Evolutionary conservation across 2,888 invertebrate genomes (phyloP), one percentile per base, ranked within the genome.

Genomic region (Amiota communis): DNA sequence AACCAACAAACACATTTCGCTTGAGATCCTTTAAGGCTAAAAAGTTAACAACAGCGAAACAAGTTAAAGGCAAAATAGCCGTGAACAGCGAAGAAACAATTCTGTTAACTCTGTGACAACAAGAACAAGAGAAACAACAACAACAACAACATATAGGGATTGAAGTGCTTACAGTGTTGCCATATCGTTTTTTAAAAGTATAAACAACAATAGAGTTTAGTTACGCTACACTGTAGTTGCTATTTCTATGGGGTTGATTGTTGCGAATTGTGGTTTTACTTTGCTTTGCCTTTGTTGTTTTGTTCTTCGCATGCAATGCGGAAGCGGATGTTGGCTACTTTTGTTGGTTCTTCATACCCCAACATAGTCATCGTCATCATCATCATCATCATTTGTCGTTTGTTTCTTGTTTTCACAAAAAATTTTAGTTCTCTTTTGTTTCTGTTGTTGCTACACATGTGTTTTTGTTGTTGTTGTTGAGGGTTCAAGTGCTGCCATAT

Each of bases 121-220:
- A 36, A 36, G 36, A 36, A 36, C 61, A 9, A 63, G 23, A 63
- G 8, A 20, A 23, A 36, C 61, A 51, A 51, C 6, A 51, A 47
- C 47, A 20, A 69, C 36, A 36, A 36, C 36, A 36, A 36, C 36
- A 36, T 36, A 6, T 36, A 36, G 36, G 36, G 36, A 36, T 36
- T 36, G 36, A 56, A 70, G 17, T 51, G 51, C 69, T 49, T 15
- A 23, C 20, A 70, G 73, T 51, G 75, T 59, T 74, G 63, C 76
- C 74, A 76, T 75, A 77, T 63, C 71, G 72, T 71, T 59, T 56
- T n/a, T n/a, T n/a, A n/a, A 10, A 23, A 76, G 59, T 51, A 61
- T 64, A 71, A 69, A n/a, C 36, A 48, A 64, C 64, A 64, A 64
- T 64, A 64, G 46, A 10, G 8, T 64, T 64, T 47, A 64, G 64